Base-by-base conservation (phyloP, 2,888 invertebrate species). In the Gymnoscelis rufifasciata region DNA sequence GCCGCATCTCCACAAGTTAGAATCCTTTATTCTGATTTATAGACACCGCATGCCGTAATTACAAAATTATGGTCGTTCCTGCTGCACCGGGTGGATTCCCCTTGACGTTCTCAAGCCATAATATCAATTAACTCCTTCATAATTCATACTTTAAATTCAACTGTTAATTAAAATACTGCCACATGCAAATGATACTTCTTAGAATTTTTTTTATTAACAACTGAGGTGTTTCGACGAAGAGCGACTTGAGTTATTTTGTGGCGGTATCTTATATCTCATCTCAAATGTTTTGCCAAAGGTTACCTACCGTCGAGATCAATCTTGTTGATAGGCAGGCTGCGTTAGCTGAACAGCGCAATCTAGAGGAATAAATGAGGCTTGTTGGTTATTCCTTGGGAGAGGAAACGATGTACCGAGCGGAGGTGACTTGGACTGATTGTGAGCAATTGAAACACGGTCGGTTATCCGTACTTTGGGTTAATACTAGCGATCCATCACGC, bases 1-100 rank as follows among this genome's bases (percentile, higher is more conserved):
- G 72, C 73, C 66, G 71, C 68, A 74, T 60, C 71, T 71, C 66
- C 66, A 64, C 68, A 68, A 68, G 73, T 77, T 74, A 74, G 66
- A 68, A 68, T 78, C 69, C 75, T 78, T 84, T 83, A 83, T 82
- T 81, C 75, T 83, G 79, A 87, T 86, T 87, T 86, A 84, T 86
- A 74, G 74, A 71, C 63, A 70, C 75, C 72, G 73, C 74, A 73
- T 72, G 78, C 70, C 75, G 75, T 84, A 79, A 80, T 78, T 80
- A 81, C 75, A 61, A 76, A 73, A 71, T 73, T 74, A 73, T 75
- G 69, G 72, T 66, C 71, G 54, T 71, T 71, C 76, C 71, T 72
- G 69, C 67, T 63, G 71, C 64, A 62, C 67, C 61, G 71, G 67
- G 55, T 60, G 60, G 64, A 72, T 72, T 73, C 77, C 78, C 75